phyloP scores from a whole-genome alignment of 2,113 vertebrate species.

The Henicopernis longicauda region DNA sequence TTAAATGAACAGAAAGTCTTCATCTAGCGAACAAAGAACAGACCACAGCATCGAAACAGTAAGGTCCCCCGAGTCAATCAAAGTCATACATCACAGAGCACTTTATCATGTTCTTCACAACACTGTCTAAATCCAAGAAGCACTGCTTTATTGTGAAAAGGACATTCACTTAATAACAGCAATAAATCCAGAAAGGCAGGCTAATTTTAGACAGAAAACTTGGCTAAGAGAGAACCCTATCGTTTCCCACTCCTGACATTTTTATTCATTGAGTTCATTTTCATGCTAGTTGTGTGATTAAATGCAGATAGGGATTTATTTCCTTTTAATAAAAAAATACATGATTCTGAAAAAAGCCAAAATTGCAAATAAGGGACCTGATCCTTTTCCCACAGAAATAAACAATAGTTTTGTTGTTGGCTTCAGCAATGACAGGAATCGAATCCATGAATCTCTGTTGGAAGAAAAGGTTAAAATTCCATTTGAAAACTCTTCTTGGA shows the following conservation, averaged over 20 bases:
- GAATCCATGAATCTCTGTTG: conserved; percentile 34
- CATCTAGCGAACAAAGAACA: conserved; percentile 67
- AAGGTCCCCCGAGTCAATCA: conserved; percentile 63
- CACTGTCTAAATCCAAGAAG: conserved; percentile 63
- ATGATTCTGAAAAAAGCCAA: conserved; percentile 55
- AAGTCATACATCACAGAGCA: conserved; percentile 67
- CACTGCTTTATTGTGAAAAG: conserved; percentile 67
- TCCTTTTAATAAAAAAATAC: conserved; percentile 70
- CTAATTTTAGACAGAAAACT: conserved; percentile 73
- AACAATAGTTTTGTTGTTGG: conserved; percentile 65
- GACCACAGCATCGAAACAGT: conserved; percentile 59
- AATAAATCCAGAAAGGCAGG: conserved; percentile 72
- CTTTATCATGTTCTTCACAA: conserved; percentile 62
- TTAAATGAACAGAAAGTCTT: conserved; percentile 64
- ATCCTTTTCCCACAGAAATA: conserved; percentile 65
- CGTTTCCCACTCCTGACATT: conserved; percentile 72
- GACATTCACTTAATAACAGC: conserved; percentile 67
- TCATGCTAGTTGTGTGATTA: conserved; percentile 72
- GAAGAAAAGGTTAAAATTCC: conserved; percentile 68
- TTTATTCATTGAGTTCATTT: conserved; percentile 77
- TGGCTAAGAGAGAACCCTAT: conserved; percentile 66
- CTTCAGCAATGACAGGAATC: conserved; percentile 37
- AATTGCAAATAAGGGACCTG: conserved; percentile 64
- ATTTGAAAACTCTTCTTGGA: conserved; percentile 43
- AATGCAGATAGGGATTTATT: conserved; percentile 75